Base-by-base conservation (phyloP, 2,888 invertebrate species). In the Serripes groenlandicus region DNA sequence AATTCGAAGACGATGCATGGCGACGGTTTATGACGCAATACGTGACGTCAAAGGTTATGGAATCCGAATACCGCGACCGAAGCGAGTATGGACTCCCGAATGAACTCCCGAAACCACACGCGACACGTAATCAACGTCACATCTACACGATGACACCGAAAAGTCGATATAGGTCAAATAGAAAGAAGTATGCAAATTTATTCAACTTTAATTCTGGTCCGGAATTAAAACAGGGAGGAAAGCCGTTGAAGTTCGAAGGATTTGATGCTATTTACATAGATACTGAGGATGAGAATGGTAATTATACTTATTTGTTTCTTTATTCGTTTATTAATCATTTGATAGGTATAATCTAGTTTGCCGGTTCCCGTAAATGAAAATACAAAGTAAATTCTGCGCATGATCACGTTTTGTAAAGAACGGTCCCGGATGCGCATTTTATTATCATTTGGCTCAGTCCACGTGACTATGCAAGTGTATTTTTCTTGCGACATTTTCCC, bases 11-110 rank as follows among this genome's bases (percentile, higher is more conserved):
- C 32, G 88, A 90, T 37, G 89, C 91, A 62, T 86, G 87, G 86
- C 83, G 88, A 23, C 87, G 92, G 11, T 92, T 92, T 82, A 90
- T 90, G 75, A 91, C 90, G 11, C 92, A 92, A 78, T 92, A 92
- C 75, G 91, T 92, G 37, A 92, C 92, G 42, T 86, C 89, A 69
- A 88, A 91, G 26, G 88, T 91, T n/a, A 80, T 92, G 1, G 91
- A 91, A 62, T 86, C 92, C 58, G 91, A 91, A 69, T 83, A 86
- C 42, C 86, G 70, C 64, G 89, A 89, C 69, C 83, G 92, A 1
- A 73, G 88, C n/a, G 81, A 88, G 28, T 92, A 91, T 64, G 92
- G 92, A 23, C 80, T 92, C n/a, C 92, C 92, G 4, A 90, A 90
- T 54, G 87, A 88, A 21, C 60, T 83, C 0, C 78, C 54, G 5